phyloP scores from a whole-genome alignment of 2,888 invertebrate genomes.

The Torymus tubicola region DNA sequence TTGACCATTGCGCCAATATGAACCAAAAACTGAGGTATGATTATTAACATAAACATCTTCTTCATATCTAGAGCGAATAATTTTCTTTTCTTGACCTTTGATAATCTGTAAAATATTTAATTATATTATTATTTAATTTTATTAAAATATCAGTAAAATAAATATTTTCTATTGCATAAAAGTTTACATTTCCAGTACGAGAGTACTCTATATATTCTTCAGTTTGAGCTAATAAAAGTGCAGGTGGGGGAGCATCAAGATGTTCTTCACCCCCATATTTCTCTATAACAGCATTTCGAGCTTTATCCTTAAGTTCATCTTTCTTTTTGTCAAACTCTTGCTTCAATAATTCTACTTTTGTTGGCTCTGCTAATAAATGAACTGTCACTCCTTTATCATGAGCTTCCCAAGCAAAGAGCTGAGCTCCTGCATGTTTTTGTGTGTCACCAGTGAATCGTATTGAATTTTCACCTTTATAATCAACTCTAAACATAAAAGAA shows the following conservation, averaged over 20 bases:
- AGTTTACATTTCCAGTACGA: conserved; percentile 87
- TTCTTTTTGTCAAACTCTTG: conserved; percentile 93
- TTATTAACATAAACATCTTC: conserved; percentile 96
- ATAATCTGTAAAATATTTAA: conserved; percentile 73
- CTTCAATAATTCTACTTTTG: conserved; percentile 94
- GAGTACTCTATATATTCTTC: conserved; percentile 98
- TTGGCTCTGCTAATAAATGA: conserved; percentile 97
- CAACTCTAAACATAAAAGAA: conserved; percentile 79
- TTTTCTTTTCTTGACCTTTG: conserved; percentile 91
- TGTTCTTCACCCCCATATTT: conserved; percentile 98
- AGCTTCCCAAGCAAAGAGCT: conserved; percentile 98
- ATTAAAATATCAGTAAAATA: background rate
- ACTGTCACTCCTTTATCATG: conserved; percentile 95
- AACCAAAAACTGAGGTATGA: conserved; percentile 97
- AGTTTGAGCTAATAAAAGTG: conserved; percentile 94
- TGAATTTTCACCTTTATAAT: conserved; percentile 98
- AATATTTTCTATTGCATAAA: background rate
- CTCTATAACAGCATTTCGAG: conserved; percentile 90
- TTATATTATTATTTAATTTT: too few species aligned
- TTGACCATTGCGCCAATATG: conserved; percentile 92
- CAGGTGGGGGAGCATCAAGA: conserved; percentile 89
- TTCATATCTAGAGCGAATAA: conserved; percentile 92
- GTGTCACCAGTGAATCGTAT: conserved; percentile 97
- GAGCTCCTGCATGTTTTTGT: conserved; percentile 90
- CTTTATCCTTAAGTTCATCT: conserved; percentile 91